These are phyloP conservation scores for Thamnophis elegans DNA, from an alignment of 2,797 vertebrate species.

Conservation along the genomic window DNA sequence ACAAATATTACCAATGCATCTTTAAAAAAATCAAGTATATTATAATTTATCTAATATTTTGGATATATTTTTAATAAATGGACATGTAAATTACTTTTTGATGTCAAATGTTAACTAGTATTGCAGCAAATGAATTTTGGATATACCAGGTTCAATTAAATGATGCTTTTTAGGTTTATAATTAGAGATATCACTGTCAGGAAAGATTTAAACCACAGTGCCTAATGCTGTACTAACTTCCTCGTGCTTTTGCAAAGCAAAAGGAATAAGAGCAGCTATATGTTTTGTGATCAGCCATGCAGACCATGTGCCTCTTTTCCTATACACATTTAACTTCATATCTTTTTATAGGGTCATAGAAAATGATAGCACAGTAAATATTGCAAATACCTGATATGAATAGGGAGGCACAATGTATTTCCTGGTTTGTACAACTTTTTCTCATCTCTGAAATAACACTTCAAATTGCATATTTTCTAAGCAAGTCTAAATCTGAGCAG, in stretches of 20 bases:
- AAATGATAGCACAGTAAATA: constrained; percentile 64
- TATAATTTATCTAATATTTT: neutral
- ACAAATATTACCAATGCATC: neutral
- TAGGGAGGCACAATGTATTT: constrained; percentile 51
- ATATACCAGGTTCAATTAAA: neutral
- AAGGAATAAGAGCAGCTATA: constrained; percentile 19
- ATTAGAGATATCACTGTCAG: neutral
- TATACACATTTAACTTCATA: constrained; percentile 64
- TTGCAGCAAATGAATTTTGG: neutral
- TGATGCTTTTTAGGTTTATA: neutral
- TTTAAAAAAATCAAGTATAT: neutral
- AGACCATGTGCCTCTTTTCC: constrained; percentile 60
- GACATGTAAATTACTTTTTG: neutral
- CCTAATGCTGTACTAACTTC: neutral
- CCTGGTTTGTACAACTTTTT: constrained; percentile 16
- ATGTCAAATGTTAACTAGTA: neutral
- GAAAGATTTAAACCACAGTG: neutral
- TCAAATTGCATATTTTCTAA: constrained; percentile 22
- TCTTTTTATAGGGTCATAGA: constrained; percentile 63
- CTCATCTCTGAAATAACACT: constrained; percentile 23
- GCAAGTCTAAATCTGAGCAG: neutral
- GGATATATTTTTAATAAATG: neutral
- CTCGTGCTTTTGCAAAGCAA: constrained; percentile 10
- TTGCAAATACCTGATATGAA: constrained; percentile 53
- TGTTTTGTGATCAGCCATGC: constrained; percentile 54